Conservation (phyloP, 1,140 invertebrate genomes). For the Caenorhabditis brenneri region DNA sequence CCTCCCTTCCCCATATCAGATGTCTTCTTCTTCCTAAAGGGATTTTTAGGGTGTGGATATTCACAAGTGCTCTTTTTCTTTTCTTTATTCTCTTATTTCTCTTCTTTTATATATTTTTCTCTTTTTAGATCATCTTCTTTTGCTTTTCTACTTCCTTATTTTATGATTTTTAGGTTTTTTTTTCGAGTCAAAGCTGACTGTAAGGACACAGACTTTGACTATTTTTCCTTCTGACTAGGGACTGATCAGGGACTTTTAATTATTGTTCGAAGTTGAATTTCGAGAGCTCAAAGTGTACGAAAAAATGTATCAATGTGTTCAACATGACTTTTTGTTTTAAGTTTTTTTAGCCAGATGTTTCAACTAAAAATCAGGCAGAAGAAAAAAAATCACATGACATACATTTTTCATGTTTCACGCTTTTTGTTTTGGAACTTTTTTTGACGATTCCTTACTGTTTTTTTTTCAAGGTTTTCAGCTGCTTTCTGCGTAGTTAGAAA, state of each 20-base stretch:
- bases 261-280: too few relatives aligned
- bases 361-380: background rate
- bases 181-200: background rate
- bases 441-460: too few relatives aligned
- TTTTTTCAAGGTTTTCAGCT: too few relatives aligned
- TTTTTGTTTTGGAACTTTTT: too few relatives aligned
- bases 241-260: too few relatives aligned
- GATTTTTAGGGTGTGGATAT: slow-evolving; percentile 30
- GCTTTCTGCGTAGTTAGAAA: too few relatives aligned
- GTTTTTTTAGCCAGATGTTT: background rate
- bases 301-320: too few relatives aligned
- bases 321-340: background rate
- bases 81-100: background rate
- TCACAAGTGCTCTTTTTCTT: slow-evolving; percentile 28
- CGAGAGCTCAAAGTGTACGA: too few relatives aligned
- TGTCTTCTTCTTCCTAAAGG: slow-evolving; percentile 1
- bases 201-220: too few relatives aligned
- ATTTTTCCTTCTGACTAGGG: background rate
- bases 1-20: background rate
- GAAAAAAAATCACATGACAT: too few relatives aligned
- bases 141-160: background rate
- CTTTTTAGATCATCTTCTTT: background rate
- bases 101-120: background rate
- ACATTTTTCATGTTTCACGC: too few relatives aligned
- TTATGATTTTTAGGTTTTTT: background rate